Base-by-base conservation (phyloP, 2,113 vertebrate genomes). In the Dicaeum eximium region DNA sequence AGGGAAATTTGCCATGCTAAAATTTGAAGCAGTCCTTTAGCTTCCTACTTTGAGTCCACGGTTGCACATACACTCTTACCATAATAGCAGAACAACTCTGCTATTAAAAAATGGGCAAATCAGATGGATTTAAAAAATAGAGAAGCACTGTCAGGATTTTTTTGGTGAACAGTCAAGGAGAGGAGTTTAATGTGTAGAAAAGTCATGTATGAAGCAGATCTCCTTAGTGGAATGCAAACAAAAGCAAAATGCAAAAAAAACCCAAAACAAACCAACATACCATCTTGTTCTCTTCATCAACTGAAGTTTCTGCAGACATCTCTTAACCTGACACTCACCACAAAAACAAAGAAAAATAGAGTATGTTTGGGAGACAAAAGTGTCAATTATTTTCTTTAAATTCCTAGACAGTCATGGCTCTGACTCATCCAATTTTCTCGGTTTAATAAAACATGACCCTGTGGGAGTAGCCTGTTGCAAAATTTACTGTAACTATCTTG, bases 381-480 rank as follows among this genome's bases (percentile, higher is more conserved):
- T 72, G 81, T 86, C 42, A 35, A 80, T 86, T 91, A 86, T 92
- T 91, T 74, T 75, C 40, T 90, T 96, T 90, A 82, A 92, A 85
- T 90, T 88, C 89, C 54, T 97, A 93, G 82, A 93, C 18, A 84
- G 31, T 35, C 54, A 40, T 40, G 67, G 37, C 75, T 95, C 77
- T 93, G 84, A 93, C 48, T 96, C 90, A 94, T 57, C 75, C 70
- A 66, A 19, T 71, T 90, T 88, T 84, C 65, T 90, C 58, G 77
- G 17, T 81, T 69, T 66, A 86, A 72, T 84, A 96, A 95, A 91
- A 95, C 42, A 96, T 44, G 93, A 62, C 38, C 35, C 50, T 2
- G 14, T 82, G 73, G 88, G 80, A 88, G 79, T 37, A 90, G 44
- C 17, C 37, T 65, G 58, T 53, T 95, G 57, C 71, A 93, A 95